phyloP scores from a whole-genome alignment of 2,113 vertebrate genomes.

The Diadophis punctatus region DNA sequence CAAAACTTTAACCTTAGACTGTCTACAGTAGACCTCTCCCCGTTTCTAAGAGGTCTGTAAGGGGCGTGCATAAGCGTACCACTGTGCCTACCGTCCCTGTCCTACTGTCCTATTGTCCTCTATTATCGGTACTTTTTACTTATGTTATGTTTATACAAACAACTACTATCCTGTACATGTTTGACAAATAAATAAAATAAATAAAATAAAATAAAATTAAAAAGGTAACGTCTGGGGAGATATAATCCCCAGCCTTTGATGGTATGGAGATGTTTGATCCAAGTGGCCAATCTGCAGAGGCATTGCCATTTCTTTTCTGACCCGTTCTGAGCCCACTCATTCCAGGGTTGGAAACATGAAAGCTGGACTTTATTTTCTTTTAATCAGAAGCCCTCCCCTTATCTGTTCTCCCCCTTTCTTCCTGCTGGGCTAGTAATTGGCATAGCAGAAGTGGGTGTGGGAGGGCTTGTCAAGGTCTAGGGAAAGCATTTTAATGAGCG shows the following conservation, averaged over 20 bases:
- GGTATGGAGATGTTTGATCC: not conserved
- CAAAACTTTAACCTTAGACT: too few relatives aligned
- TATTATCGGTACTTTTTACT: too few relatives aligned
- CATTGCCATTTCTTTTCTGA: accelerated
- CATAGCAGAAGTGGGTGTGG: slow-evolving; percentile 35
- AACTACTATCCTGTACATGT: too few relatives aligned
- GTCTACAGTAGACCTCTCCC: too few relatives aligned
- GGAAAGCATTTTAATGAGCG: slow-evolving; percentile 58
- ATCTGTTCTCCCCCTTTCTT: not conserved
- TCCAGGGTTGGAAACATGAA: not conserved
- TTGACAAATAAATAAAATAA: too few relatives aligned
- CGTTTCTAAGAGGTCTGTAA: too few relatives aligned
- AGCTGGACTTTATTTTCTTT: slow-evolving; percentile 48
- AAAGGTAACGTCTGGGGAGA: accelerated
- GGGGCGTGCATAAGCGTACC: too few relatives aligned
- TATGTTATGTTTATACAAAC: too few relatives aligned
- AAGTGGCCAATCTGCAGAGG: not conserved
- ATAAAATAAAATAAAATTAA: too few relatives aligned
- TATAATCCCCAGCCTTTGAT: not conserved
- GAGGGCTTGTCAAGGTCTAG: slow-evolving; percentile 7
- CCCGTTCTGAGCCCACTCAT: not conserved
- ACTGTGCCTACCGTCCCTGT: too few relatives aligned
- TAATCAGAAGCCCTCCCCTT: slow-evolving; percentile 22
- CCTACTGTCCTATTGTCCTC: too few relatives aligned
- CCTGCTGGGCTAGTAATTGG: slow-evolving; percentile 36